These are phyloP conservation scores for Odontesthes bonariensis DNA, from an alignment of 2,113 vertebrate genomes.

Conservation along the genomic window DNA sequence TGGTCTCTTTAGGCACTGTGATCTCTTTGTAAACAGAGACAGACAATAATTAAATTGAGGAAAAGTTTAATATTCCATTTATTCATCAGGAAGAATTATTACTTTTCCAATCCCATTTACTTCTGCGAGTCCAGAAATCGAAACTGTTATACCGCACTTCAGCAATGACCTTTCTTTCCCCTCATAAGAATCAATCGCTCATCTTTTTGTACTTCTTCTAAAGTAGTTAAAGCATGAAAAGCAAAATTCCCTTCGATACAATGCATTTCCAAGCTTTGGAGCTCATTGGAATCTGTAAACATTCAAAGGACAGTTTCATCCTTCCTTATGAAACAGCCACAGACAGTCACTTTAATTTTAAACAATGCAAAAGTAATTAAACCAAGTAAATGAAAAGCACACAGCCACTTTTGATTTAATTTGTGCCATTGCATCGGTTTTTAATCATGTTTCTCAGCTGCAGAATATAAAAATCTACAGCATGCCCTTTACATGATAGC, in stretches of 20 bases:
- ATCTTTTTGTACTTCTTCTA: constrained; percentile 9
- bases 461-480: too few relatives aligned
- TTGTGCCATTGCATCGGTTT: too few relatives aligned
- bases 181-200: constrained; percentile 21
- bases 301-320: too few relatives aligned
- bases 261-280: not conserved
- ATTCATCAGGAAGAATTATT: not conserved
- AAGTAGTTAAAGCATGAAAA: constrained; percentile 15
- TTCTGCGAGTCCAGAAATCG: not conserved
- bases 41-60: not conserved
- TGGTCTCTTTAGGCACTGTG: constrained; percentile 63
- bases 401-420: too few relatives aligned
- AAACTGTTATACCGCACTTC: not conserved
- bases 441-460: too few relatives aligned
- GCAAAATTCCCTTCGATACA: not conserved
- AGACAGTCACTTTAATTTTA: too few relatives aligned
- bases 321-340: too few relatives aligned
- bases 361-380: too few relatives aligned
- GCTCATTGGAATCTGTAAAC: too few relatives aligned
- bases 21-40: not conserved
- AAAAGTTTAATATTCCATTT: not conserved
- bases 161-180: constrained; percentile 1
- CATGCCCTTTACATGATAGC: too few relatives aligned
- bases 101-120: not conserved
- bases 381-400: too few relatives aligned